Evolutionary conservation across 2,797 vertebrate genomes (phyloP).

Genomic region (Columba guinea): DNA sequence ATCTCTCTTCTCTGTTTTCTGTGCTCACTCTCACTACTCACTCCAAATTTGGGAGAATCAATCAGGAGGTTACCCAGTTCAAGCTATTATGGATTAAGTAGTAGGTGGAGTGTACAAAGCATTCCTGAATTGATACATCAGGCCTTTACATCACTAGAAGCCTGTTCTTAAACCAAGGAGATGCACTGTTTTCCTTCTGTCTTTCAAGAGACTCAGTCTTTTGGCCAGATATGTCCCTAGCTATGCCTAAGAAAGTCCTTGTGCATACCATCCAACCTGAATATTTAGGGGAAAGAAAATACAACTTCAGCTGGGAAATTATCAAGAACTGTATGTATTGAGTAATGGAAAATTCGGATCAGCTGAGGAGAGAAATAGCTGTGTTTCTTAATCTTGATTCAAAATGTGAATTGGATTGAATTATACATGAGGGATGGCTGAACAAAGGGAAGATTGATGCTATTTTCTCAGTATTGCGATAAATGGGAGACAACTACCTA

Average conservation of each 20-base stretch:
- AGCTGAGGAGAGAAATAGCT: neutral
- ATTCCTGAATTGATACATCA: neutral
- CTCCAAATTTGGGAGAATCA: neutral
- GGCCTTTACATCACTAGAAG: neutral
- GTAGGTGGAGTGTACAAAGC: neutral
- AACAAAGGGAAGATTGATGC: neutral
- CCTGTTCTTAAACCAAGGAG: neutral
- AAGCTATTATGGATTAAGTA: neutral
- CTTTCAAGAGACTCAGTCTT: neutral
- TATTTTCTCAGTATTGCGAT: neutral
- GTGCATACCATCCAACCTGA: neutral
- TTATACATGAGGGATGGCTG: neutral
- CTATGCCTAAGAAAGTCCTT: neutral
- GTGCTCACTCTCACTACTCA: neutral
- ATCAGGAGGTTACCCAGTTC: neutral
- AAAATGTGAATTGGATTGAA: neutral
- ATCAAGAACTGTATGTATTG: neutral
- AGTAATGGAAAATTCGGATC: neutral
- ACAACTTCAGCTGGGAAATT: neutral
- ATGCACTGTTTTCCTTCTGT: neutral
- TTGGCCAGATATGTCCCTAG: neutral
- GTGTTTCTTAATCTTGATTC: neutral
- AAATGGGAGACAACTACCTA: constrained; percentile 27
- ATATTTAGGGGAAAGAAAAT: neutral
- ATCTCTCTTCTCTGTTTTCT: neutral